Evolutionary conservation across 2,888 invertebrate genomes (phyloP), one percentile per base, ranked within the genome.

Genomic region (Electrophaes corylata): DNA sequence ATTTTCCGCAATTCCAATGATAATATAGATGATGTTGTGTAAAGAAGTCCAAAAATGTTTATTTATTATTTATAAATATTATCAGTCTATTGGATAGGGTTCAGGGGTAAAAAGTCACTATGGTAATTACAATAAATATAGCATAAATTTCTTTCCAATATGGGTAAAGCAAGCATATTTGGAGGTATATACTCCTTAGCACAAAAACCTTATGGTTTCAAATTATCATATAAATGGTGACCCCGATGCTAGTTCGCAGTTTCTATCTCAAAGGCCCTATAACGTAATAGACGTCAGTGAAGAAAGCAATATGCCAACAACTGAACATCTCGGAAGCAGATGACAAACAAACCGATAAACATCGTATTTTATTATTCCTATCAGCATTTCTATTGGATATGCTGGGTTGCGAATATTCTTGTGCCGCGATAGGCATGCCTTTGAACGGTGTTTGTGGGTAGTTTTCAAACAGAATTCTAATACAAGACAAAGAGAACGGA

Each of bases 271-370:
- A 16, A 45, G 43, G 33, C 35, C 23, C 33, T 44, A 46, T 29
- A 39, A 52, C 37, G 19, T 45, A 53, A 39, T 39, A 53, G 52
- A 45, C 31, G 43, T 31, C 29, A 57, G 46, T 35, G 44, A 14
- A 18, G 14, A 44, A 46, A 59, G 58, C 58, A 59, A 59, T 59
- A 59, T 45, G 49, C 50, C 53, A 53, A 49, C 53, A 59, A 45
- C 37, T 19, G 40, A 44, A 49, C 20, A 48, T 52, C 44, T 52
- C 20, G 44, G 52, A 57, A 57, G 52, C 58, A 68, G 60, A 59
- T 55, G 54, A 65, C 65, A 72, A 71, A 72, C 67, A 71, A 60
- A 59, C 61, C 48, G 56, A 71, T 72, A 71, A 71, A 72, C 62
- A 62, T 69, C 56, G 57, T 56, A 66, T 67, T 72, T 72, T 71